Base-by-base conservation (phyloP, 2,888 invertebrate species). In the Mythimna ferrago region DNA sequence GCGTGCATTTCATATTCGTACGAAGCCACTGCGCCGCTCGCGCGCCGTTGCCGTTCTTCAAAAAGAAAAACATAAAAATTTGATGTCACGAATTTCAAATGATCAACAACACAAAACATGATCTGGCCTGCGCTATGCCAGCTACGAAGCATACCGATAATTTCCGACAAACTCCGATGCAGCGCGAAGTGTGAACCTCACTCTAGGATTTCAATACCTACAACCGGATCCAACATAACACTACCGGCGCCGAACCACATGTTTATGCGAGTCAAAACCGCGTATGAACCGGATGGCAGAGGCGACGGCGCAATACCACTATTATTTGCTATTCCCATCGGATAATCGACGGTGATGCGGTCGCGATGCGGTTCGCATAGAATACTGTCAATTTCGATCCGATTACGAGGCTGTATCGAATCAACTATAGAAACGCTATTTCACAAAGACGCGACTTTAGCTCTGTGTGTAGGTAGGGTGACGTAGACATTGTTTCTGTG, bases 251-350 rank as follows among this genome's bases (percentile, higher is more conserved):
- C 9, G 21, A 14, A 62, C 81, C 44, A 66, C 66, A 66, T 80
- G 66, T 75, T 80, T 77, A 80, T 62, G 53, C 5, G 44, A 57
- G 5, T 62, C 51, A 53, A 80, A 76, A 80, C 62, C 67, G 16
- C 74, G 56, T 44, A 26, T 53, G 53, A 75, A 38, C 80, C 66
- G 75, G 61, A 66, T 65, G 44, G n/a, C 51, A 11, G 44, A n/a
- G 44, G 16, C 70, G 26, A n/a, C n/a, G 16, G 51, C 7, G 51
- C 53, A 6, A 80, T 56, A 54, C 62, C 56, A 77, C 57, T 53
- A 75, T 66, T 53, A 80, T 66, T 80, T 56, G 44, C 61, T 44
- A 65, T 65, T 80, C 19, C 48, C 21, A 32, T 57, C 38, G 61
- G 19, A 75, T 66, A 54, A 57, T 66, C 56, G 44, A 6, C 2